Base-by-base conservation (phyloP, 2,797 vertebrate species). In the Acipenser ruthenus region DNA sequence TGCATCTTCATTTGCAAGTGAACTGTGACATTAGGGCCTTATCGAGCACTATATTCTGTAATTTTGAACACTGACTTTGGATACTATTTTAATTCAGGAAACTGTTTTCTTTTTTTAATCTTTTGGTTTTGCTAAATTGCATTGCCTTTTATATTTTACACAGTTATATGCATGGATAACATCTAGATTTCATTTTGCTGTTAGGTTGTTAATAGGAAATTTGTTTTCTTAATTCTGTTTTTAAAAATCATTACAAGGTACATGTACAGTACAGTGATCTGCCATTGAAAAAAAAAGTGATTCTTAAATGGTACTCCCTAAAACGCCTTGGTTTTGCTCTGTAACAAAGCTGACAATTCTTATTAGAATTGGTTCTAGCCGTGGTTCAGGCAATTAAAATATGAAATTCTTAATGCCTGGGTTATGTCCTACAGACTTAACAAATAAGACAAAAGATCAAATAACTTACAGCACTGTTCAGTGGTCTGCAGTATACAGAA, bases 401-500 rank as follows among this genome's bases (percentile, higher is more conserved):
- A 7, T 3, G 55, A 10, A 11, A 58, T 37, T 49, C 60, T 69
- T 66, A 68, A 53, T 23, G 61, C 63, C 62, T 37, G 12, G 66
- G 18, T 49, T 68, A 37, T 10, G 55, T 53, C 62, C 61, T 10
- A 52, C 15, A 59, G 61, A 11, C 7, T 49, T 56, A 13, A 10
- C 66, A 60, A 55, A 63, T 58, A 51, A 71, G 11, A 23, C 65
- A 60, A 51, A 63, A 10, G 18, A 18, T 55, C 52, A 5, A 55
- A 55, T 55, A 55, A 55, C 52, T 55, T n/a, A n/a, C n/a, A 23
- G 59, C n/a, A 61, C 50, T 59, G 65, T 66, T 65, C 68, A 68
- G 66, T 70, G n/a, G 51, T 13, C 49, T 62, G 71, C 62, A n/a
- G 12, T 65, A 60, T 68, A 61, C 75, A 74, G 68, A 74, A 78